phyloP scores from a whole-genome alignment of 2,888 invertebrate species.

The Chironomus tentans region DNA sequence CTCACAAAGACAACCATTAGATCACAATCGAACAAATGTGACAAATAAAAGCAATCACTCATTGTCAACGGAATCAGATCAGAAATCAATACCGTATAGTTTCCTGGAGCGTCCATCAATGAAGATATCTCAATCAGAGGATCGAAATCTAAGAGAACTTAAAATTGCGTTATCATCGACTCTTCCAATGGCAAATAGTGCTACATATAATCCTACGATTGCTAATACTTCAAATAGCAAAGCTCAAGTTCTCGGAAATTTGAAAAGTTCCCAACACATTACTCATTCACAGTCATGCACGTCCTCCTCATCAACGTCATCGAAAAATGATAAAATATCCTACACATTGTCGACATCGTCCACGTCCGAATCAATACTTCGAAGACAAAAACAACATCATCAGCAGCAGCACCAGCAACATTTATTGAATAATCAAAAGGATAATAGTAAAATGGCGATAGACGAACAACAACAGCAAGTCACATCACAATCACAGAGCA shows the following conservation, averaged over 20 bases:
- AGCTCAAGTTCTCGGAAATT: neutral
- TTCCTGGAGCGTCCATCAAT: slow-evolving; percentile 15
- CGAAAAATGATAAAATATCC: slow-evolving; percentile 14
- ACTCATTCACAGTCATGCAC: slow-evolving; percentile 9
- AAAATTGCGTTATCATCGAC: slow-evolving; percentile 20
- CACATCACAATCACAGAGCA: neutral
- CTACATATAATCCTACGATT: neutral
- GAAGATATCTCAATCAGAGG: slow-evolving; percentile 18
- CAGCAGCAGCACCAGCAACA: neutral
- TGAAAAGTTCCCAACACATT: slow-evolving; percentile 1
- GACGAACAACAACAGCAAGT: slow-evolving; percentile 3
- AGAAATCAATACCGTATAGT: slow-evolving; percentile 8
- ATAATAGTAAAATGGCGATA: neutral
- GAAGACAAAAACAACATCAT: neutral
- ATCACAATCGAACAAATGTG: neutral
- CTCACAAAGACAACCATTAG: neutral
- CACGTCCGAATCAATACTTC: neutral
- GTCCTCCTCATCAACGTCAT: neutral
- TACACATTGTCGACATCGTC: slow-evolving; percentile 9
- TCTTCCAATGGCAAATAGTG: slow-evolving; percentile 1
- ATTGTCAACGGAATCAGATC: slow-evolving; percentile 8
- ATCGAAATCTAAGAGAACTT: slow-evolving; percentile 2
- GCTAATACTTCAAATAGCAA: neutral
- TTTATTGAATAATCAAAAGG: neutral
- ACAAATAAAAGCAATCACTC: slow-evolving; percentile 14